These are phyloP conservation scores for Chelonia mydas DNA, from an alignment of 2,797 vertebrate species.

Conservation along the genomic window DNA sequence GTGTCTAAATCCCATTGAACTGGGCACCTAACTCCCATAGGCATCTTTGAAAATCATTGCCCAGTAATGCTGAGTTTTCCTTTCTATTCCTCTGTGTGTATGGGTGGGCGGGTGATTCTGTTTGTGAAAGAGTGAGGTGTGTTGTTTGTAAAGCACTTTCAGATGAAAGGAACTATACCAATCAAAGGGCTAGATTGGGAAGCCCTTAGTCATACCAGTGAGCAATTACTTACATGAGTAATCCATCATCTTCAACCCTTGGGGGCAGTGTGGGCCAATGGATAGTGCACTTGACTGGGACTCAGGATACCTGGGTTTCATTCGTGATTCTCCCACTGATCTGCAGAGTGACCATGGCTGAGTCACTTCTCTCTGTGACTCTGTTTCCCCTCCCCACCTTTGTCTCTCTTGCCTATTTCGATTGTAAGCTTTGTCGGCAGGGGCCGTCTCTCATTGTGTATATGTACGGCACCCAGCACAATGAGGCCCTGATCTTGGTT, in stretches of 20 bases:
- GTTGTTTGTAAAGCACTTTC: not conserved
- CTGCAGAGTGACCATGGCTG: rapidly evolving
- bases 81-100: not conserved
- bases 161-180: not conserved
- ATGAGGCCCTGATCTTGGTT: not conserved
- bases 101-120: not conserved
- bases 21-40: rapidly evolving
- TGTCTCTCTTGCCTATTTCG: not conserved
- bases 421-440: not conserved
- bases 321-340: not conserved
- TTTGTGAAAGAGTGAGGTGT: not conserved
- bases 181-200: not conserved
- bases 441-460: not conserved
- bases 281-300: not conserved
- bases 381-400: not conserved
- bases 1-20: rapidly evolving
- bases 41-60: not conserved
- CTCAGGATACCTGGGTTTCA: not conserved
- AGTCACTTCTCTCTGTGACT: rapidly evolving
- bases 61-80: not conserved
- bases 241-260: not conserved
- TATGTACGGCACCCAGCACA: not conserved
- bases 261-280: not conserved
- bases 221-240: not conserved
- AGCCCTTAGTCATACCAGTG: rapidly evolving